Base-by-base conservation (phyloP, 2,797 vertebrate species). In the Enteromius radiatus region DNA sequence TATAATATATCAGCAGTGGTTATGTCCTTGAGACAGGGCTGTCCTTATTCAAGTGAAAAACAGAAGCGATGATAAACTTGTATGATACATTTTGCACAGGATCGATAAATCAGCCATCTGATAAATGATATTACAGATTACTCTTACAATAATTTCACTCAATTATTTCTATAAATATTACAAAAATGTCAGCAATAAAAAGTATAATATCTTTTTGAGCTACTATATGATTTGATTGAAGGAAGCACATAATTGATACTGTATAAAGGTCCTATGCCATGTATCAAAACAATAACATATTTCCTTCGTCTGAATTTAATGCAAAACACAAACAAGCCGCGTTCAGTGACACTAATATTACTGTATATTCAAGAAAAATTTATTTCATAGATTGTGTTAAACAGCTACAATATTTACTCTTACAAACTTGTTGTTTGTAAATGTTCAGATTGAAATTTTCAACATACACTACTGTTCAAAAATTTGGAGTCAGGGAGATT, bases 181-280 rank as follows among this genome's bases (percentile, higher is more conserved):
- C 82, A 86, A 82, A 85, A 81, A 69, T 77, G 28, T 52, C 47
- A 26, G 76, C 68, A 78, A 81, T 71, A 79, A 79, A 78, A 83
- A 84, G 17, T 41, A 84, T 68, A 41, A 84, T 74, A 41, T 31
- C 6, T 33, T 74, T 54, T 69, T 31, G 15, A 59, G 36, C 43
- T 64, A 52, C 19, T 71, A 19, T 47, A 23, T 73, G 38, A 36
- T 3, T 78, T 65, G 71, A 67, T 67, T 76, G 14, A 76, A 33
- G 64, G 73, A 82, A 76, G 73, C 71, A 21, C 33, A 64, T 61
- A 23, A 64, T 1, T 73, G 12, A 47, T 45, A 33, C 38, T 45
- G 33, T 41, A 71, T 49, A 31, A 65, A 75, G 59, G 31, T 74
- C n/a, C 33, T 38, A 26, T 36, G 45, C 23, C 11, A 33, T 45